phyloP scores from a whole-genome alignment of 2,113 vertebrate species.

The Chinchilla lanigera region DNA sequence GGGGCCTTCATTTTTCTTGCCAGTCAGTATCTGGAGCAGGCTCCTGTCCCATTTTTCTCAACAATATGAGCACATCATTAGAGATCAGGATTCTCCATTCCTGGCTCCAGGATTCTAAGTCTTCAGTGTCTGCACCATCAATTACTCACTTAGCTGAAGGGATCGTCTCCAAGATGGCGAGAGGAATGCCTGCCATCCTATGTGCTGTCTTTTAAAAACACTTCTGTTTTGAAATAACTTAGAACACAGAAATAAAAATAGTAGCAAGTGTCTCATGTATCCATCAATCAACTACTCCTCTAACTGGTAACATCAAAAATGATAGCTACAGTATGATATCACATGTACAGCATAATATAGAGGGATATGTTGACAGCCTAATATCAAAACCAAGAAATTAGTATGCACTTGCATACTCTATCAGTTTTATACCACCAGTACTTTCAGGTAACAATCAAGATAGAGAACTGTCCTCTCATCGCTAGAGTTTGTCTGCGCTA shows the following conservation, averaged over 20 bases:
- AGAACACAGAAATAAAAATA: slow-evolving; percentile 2
- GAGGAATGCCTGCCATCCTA: background rate
- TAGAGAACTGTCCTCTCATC: background rate
- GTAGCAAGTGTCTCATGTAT: background rate
- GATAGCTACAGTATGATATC: background rate
- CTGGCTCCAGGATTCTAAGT: background rate
- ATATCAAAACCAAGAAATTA: background rate
- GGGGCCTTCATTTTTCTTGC: background rate
- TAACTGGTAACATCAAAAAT: background rate
- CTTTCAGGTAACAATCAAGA: background rate
- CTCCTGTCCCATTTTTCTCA: too few species aligned
- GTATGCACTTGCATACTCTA: background rate
- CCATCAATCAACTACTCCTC: background rate
- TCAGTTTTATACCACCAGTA: background rate
- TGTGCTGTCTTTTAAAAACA: background rate
- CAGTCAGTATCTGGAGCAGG: background rate
- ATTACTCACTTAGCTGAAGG: background rate
- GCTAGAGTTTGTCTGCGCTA: background rate
- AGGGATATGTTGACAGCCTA: too few species aligned
- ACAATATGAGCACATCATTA: background rate
- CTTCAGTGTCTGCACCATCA: background rate
- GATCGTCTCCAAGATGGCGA: background rate
- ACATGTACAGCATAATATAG: background rate
- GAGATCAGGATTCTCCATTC: background rate
- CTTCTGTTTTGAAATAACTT: slow-evolving; percentile 16